Base-by-base conservation (phyloP, 2,797 vertebrate species). In the Pseudotriccus pelzelni region DNA sequence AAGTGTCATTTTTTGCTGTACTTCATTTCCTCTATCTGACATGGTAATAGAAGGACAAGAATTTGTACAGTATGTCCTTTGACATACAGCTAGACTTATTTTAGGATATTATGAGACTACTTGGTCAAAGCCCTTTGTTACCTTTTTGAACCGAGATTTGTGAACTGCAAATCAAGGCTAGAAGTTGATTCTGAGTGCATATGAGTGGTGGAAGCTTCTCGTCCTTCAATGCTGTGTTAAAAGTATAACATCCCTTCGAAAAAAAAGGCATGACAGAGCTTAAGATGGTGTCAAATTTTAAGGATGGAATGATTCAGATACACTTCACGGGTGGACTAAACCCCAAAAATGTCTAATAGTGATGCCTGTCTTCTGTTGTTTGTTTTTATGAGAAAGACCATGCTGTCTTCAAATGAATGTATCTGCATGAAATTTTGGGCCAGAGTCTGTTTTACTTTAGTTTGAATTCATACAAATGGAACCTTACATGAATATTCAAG, bases 401-500 rank as follows among this genome's bases (percentile, higher is more conserved):
- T 7, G 4, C 55, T 78, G 21, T 64, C 37, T 64, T 78, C 22
- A 75, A 49, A 52, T 72, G 5, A 62, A 22, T 59, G 7, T 74
- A 43, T 79, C 56, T 91, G 58, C 37, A 28, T 64, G 66, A 76
- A 72, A 68, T 91, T 93, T 72, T 87, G 58, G 62, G 43, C 24
- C 63, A 36, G 20, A 59, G 9, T 63, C 44, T 67, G 19, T 70
- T 90, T 75, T 75, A 44, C 56, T 94, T 78, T 6, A 62, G 46
- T 62, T 75, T 84, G 39, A 81, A 88, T 93, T 91, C 44, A 85
- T 75, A 62, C 58, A 91, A 95, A 90, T 69, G 50, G 56, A 80
- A 77, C 17, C 23, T 60, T 83, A 60, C 24, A 87, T 89, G 84
- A 92, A 96, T 96, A 94, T 89, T 93, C 84, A 87, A 68, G 81